A percentile compares a stretch with the other conserved stretches of the same genome.
Conservation (phyloP, 2,113 vertebrate genomes). For the Anolis sagrei region DNA sequence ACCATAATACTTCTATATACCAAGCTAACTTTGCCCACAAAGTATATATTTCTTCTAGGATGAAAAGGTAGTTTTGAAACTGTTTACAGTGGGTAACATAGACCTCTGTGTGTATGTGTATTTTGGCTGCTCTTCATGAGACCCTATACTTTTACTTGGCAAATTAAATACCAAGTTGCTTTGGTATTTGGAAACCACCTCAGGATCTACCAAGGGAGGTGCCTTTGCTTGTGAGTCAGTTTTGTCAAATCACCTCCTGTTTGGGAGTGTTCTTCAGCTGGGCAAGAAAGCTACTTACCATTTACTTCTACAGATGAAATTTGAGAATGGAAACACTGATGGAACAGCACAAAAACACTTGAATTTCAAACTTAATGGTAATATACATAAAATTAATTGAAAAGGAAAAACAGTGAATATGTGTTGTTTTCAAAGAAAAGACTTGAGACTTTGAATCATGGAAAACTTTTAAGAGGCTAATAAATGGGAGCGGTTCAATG, state of each 20-base stretch:
- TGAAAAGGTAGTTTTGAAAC: conserved; percentile 3
- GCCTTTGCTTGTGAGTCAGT: neutral
- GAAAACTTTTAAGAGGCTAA: conserved; percentile 67
- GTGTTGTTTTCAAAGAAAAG: conserved; percentile 26
- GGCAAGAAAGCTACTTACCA: conserved; percentile 6
- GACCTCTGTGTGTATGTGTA: neutral
- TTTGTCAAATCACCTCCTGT: conserved; percentile 19
- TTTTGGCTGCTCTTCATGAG: conserved; percentile 6
- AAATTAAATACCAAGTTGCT: conserved; percentile 13
- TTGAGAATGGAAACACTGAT: conserved; percentile 46
- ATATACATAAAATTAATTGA: conserved; percentile 21
- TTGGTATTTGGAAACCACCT: neutral
- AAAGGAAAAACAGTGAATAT: conserved; percentile 51
- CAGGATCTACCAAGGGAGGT: neutral
- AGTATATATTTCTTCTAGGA: neutral
- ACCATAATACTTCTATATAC: too few relatives aligned
- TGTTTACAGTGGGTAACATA: neutral
- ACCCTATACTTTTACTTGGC: conserved; percentile 3
- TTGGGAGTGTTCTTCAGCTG: conserved; percentile 20
- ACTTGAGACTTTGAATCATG: conserved; percentile 24
- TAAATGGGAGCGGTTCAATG: conserved; percentile 58
- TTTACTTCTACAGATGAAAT: conserved; percentile 17
- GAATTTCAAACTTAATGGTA: conserved; percentile 52
- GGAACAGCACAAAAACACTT: conserved; percentile 41
- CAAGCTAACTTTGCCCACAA: neutral